phyloP scores from a whole-genome alignment of 2,113 vertebrate genomes.

The Nothocercus julius region DNA sequence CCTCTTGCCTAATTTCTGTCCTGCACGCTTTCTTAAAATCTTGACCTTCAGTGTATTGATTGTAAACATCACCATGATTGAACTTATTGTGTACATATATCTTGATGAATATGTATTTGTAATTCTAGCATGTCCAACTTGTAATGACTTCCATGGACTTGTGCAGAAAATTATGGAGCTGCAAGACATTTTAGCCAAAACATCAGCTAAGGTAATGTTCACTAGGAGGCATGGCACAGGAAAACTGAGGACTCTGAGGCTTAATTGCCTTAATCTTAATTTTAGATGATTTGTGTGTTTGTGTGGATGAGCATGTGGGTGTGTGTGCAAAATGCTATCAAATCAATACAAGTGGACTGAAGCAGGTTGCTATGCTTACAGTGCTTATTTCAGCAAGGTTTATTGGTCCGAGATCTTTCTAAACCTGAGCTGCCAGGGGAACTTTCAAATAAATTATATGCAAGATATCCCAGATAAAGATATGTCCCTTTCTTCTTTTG shows the following conservation, averaged over 20 bases:
- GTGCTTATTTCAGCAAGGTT: constrained; percentile 5
- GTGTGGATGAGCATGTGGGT: background rate
- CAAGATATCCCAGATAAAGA: background rate
- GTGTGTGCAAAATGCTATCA: background rate
- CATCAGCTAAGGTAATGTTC: constrained; percentile 92
- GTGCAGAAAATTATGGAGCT: constrained; percentile 99
- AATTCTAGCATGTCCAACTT: constrained; percentile 93
- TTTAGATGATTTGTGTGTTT: background rate
- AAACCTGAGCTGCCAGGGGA: background rate
- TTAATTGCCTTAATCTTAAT: background rate
- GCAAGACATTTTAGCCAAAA: constrained; percentile 96
- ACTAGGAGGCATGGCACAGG: background rate
- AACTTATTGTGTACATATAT: background rate
- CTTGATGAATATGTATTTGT: constrained; percentile 42
- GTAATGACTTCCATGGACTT: constrained; percentile 97
- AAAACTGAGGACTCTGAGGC: background rate
- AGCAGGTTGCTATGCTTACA: background rate
- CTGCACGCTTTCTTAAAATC: constrained; percentile 23
- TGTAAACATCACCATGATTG: constrained; percentile 2
- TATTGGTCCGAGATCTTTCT: background rate
- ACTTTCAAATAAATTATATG: background rate
- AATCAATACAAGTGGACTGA: constrained; percentile 32
- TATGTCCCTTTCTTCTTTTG: background rate
- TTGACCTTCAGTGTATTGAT: background rate
- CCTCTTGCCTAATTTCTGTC: constrained; percentile 50